Evolutionary conservation across 1,140 invertebrate genomes (phyloP), one percentile per base, ranked within the genome.

Genomic region (Alviniconcha marisindica): DNA sequence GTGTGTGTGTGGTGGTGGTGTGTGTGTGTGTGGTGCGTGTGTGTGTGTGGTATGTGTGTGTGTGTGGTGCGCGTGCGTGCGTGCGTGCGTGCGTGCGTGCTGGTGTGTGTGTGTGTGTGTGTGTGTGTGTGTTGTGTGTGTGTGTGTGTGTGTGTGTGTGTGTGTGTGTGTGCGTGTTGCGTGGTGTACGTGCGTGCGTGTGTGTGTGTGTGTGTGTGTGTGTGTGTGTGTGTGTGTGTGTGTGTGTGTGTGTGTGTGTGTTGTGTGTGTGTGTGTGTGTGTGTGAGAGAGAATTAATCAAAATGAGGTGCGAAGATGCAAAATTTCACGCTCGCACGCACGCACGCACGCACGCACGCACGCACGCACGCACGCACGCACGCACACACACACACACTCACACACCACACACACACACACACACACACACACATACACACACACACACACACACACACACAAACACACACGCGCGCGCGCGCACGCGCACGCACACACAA

Each of bases 321-420:
- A n/a, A 33, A 31, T 7, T 28, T 7, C 28, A 69, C 63, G 33
- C 7, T 5, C 63, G 63, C 28, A 33, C 63, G 28, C n/a, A 33
- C 28, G 63, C 28, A 33, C 5, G 10, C 28, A 69, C 63, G 31
- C 63, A 69, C 63, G 7, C n/a, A 33, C 36, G 18, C 69, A 71
- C 69, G 24, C 69, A 71, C 36, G 24, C 63, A 69, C 63, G 18
- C n/a, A 69, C 63, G 33, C 63, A 69, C 36, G 24, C 69, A 71
- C 33, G 36, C 36, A 71, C 69, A 40, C 69, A 71, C 69, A 71
- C 66, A 40, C 66, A 71, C 60, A 33, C 60, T 33, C 63, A 66
- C 63, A 66, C 28, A 33, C 63, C 63, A 66, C 63, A 66, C 63
- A 66, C 28, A 33, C 63, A 33, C 63, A 33, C 56, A 5, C 56